These are phyloP conservation scores for Eufriesea mexicana DNA, from an alignment of 1,140 invertebrate genomes.

Conservation along the genomic window DNA sequence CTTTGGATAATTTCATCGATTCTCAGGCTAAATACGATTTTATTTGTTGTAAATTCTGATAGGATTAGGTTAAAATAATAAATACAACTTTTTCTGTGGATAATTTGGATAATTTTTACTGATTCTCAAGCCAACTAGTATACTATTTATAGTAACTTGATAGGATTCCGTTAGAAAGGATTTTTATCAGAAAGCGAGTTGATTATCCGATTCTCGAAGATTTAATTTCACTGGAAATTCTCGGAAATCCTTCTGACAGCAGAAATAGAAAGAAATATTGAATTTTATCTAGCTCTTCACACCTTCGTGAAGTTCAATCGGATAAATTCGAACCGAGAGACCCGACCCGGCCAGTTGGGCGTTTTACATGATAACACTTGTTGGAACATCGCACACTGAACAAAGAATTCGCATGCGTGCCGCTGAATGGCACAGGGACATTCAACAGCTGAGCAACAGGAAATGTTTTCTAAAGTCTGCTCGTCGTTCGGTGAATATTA, in stretches of 20 bases:
- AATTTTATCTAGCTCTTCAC: neutral
- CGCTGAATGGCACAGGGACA: slow-evolving; percentile 1
- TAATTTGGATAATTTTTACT: too few species aligned
- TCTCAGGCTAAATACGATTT: too few species aligned
- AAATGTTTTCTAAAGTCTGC: slow-evolving; percentile 26
- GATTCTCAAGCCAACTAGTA: too few species aligned
- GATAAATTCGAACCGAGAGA: neutral
- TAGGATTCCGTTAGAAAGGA: too few species aligned
- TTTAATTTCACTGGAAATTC: too few species aligned
- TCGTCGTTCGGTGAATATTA: slow-evolving; percentile 40
- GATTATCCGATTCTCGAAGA: too few species aligned
- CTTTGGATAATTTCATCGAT: too few species aligned
- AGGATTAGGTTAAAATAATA: too few species aligned
- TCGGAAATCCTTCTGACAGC: neutral
- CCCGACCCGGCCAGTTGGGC: slow-evolving; percentile 4
- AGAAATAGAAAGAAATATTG: neutral
- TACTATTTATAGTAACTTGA: too few species aligned
- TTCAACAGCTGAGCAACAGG: slow-evolving; percentile 38
- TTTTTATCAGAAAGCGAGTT: too few species aligned
- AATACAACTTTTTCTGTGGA: too few species aligned
- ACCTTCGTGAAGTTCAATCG: neutral
- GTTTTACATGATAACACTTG: slow-evolving; percentile 11
- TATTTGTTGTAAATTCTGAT: too few species aligned
- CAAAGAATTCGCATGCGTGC: neutral
- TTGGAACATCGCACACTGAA: slow-evolving; percentile 15